These are phyloP conservation scores for Calliphora vomitoria DNA, from an alignment of 2,888 invertebrate genomes.

Conservation along the genomic window DNA sequence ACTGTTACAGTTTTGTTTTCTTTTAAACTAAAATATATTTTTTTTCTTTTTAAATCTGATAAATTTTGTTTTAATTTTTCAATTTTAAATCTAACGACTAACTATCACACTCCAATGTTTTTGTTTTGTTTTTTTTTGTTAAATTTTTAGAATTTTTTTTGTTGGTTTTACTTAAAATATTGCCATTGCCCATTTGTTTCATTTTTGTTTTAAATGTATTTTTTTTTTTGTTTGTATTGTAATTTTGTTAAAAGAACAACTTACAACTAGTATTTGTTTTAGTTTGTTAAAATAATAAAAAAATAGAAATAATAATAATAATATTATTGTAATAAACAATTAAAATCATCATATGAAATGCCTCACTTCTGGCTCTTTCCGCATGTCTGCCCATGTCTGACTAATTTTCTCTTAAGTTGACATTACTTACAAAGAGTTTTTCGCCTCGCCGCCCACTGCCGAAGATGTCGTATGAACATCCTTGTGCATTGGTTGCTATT, in stretches of 20 bases:
- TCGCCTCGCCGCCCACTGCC: conserved; percentile 4
- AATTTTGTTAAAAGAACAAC: conserved; percentile 59
- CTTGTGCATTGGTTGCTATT: conserved; percentile 85
- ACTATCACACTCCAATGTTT: conserved; percentile 76
- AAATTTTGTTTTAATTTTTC: conserved; percentile 47
- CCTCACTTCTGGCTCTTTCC: conserved; percentile 27
- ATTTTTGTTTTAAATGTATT: conserved; percentile 21
- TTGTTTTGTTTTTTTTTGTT: conserved; percentile 26
- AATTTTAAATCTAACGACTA: conserved; percentile 74
- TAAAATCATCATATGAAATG: conserved; percentile 48
- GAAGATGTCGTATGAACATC: conserved; percentile 62
- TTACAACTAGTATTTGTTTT: conserved; percentile 56
- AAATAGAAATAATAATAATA: not conserved
- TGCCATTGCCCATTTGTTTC: conserved; percentile 69
- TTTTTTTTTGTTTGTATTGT: too few species aligned
- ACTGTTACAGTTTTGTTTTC: conserved; percentile 15
- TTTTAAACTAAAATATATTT: conserved; percentile 60
- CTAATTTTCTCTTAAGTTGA: conserved; percentile 22
- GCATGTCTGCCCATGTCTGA: not conserved
- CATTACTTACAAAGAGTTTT: conserved; percentile 54
- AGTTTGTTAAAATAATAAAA: conserved; percentile 50
- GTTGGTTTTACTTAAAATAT: conserved; percentile 70
- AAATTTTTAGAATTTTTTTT: conserved; percentile 22
- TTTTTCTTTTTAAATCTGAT: conserved; percentile 30
- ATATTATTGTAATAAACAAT: not conserved